Base-by-base conservation (phyloP, 2,797 vertebrate genomes). In the Aldrovandia affinis region DNA sequence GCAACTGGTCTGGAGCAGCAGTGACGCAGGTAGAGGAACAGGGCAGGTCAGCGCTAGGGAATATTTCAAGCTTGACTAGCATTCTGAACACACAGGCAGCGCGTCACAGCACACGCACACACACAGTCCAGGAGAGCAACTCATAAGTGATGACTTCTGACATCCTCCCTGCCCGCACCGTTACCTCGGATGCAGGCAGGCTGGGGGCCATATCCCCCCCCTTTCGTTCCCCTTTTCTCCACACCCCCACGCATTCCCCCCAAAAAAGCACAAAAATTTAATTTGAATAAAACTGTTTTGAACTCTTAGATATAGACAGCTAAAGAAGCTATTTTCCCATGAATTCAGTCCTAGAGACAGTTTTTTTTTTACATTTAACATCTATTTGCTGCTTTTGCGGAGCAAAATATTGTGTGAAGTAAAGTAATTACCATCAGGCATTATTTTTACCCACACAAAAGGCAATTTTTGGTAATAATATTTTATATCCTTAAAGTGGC, bases 11-110 rank as follows among this genome's bases (percentile, higher is more conserved):
- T 94, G 90, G 84, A 89, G 89, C 93, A 92, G 92, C 91, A 91
- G 90, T 95, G 92, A 95, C 91, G 93, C 94, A 93, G 90, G 92
- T 92, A 93, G 92, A 92, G 89, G 91, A 93, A 93, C 90, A 87
- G 87, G 94, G 86, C 89, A 89, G 93, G 92, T 93, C 93, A 91
- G 89, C 91, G 89, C 89, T 88, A 88, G 92, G 92, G 89, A 94
- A 92, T 94, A 78, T 94, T 94, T 93, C 91, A 94, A 90, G 92
- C 93, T 93, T 94, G 90, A 85, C 81, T 85, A 70, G 75, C 81
- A 83, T 82, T 65, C 61, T 70, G 55, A 83, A 83, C 81, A 55
- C 83, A 65, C 61, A 65, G n/a, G 55, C 30, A 44, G 44, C 30
- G 30, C 78, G 33, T 47, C 22, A 44, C 55, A 65, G 20, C 36